Base-by-base conservation (phyloP, 2,113 vertebrate genomes). In the Acanthochromis polyacanthus region DNA sequence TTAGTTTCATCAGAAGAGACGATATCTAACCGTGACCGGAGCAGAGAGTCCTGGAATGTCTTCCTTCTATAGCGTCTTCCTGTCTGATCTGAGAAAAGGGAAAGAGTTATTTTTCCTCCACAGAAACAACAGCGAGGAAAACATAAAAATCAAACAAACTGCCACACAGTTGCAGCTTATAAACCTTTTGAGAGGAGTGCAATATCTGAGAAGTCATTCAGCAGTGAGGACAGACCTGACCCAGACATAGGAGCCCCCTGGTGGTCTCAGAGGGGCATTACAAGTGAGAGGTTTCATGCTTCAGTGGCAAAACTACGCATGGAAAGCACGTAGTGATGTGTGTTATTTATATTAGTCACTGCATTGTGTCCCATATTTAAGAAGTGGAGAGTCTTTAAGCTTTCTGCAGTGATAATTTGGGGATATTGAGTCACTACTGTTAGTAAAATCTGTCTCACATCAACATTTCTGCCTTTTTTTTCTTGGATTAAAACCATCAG, bases 241-340 rank as follows among this genome's bases (percentile, higher is more conserved):
- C 32, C 17, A 2, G 6, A 9, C 25, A 28, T 30, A 20, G 30
- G 77, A 48, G 65, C 43, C 69, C 45, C 30, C 69, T n/a, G 40
- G 85, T 78, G 73, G 77, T 53, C 32, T 4, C 3, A 30, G 20
- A 69, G 45, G 14, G 16, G 11, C 14, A 66, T 62, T 74, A 71
- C 69, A 78, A 10, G 25, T 0, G 3, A 50, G 38, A 14, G 50
- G 43, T 38, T 40, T 55, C 20, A 28, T 25, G 16, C 6, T 45
- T 17, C 48, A 30, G 46, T 9, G 40, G 32, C 32, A 36, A 51
- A 22, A 4, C 30, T 30, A 30, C 2, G 3, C 25, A 25, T 25
- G 25, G 5, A 38, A 43, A 16, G 9, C n/a, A 60, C 22, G 9
- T 8, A 10, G 6, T 17, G 36, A 15, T 53, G 3, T 0, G n/a